Percentiles rank a stretch among this genome's conserved stretches.
These are phyloP conservation scores for Podargus strigoides DNA, from an alignment of 2,797 vertebrate species.

Conservation along the genomic window DNA sequence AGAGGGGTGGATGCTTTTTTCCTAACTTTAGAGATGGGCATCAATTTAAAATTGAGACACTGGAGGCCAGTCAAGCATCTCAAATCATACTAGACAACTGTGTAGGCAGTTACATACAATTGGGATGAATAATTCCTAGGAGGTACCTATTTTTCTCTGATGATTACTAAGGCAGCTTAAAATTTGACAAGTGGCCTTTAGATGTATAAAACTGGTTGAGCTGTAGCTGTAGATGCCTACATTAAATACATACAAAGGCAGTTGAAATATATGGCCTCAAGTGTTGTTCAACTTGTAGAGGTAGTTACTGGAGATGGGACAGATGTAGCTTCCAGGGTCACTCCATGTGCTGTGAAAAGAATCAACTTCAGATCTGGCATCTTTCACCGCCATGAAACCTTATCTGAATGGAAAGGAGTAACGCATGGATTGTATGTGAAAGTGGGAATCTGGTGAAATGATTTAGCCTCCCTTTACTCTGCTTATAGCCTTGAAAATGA, in stretches of 20 bases:
- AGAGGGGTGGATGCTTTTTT: neutral
- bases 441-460: neutral
- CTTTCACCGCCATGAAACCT: neutral
- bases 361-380: neutral
- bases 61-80: slow-evolving; percentile 38
- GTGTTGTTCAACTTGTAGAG: neutral
- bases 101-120: slow-evolving; percentile 46
- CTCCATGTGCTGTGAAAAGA: neutral
- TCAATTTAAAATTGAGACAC: slow-evolving; percentile 20
- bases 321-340: neutral
- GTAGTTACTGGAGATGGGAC: neutral
- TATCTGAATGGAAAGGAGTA: neutral
- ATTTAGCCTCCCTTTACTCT: neutral
- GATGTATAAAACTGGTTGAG: neutral
- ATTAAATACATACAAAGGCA: neutral
- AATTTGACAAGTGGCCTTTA: slow-evolving; percentile 46
- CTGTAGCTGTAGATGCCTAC: neutral
- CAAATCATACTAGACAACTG: slow-evolving; percentile 33
- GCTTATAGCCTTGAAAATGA: neutral
- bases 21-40: neutral
- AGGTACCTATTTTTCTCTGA: slow-evolving; percentile 27
- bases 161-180: slow-evolving; percentile 3
- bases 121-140: slow-evolving; percentile 42
- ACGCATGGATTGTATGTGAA: neutral
- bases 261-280: neutral